Conservation (phyloP, 2,797 vertebrate genomes). For the Tenualosa thibaudeaui region DNA sequence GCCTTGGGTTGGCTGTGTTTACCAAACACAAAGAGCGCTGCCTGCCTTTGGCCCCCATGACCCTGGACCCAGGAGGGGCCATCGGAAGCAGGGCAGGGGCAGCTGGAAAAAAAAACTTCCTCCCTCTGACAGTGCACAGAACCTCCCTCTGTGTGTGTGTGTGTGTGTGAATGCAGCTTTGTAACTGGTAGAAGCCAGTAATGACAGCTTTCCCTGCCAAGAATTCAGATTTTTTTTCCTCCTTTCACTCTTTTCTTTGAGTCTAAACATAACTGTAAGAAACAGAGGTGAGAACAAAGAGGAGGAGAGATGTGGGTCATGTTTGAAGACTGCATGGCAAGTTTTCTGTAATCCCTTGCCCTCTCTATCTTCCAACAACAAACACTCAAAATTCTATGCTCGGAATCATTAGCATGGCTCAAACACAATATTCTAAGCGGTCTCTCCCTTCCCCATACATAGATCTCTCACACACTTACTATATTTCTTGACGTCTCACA, state of each 20-base stretch:
- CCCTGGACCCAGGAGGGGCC: background rate
- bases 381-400: no score
- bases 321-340: slow-evolving; percentile 35
- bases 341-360: slow-evolving; percentile 14
- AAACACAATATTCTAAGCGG: no score
- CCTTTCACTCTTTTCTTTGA: background rate
- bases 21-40: background rate
- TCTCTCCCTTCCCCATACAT: no score
- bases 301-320: slow-evolving; percentile 43
- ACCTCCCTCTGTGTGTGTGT: background rate
- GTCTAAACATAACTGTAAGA: slow-evolving; percentile 36
- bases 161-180: background rate
- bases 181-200: slow-evolving; percentile 37
- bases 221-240: slow-evolving; percentile 3
- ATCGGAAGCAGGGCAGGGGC: background rate
- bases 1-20: background rate
- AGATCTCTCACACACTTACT: background rate
- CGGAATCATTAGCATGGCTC: no score
- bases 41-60: background rate
- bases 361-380: background rate
- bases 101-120: background rate
- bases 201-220: slow-evolving; percentile 47
- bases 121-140: slow-evolving; percentile 1
- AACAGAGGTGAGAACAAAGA: background rate
- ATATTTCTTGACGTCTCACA: no score